Conservation (phyloP, 2,888 invertebrate species). For the Stegana nigrithorax region DNA sequence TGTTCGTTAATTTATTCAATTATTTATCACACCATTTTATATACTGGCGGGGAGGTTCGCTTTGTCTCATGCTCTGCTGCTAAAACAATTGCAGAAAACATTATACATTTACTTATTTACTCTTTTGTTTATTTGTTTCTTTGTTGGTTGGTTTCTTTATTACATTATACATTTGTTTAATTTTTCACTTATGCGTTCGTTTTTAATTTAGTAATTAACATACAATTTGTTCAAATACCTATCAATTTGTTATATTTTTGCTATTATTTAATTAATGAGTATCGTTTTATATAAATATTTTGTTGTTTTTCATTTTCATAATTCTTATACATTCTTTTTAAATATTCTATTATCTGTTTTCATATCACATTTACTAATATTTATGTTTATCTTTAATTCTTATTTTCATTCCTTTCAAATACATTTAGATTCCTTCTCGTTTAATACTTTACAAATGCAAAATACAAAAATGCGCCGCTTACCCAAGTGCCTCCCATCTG, state of each 20-base stretch:
- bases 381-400: constrained; percentile 9
- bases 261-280: constrained; percentile 6
- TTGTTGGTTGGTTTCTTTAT: neutral
- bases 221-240: constrained; percentile 24
- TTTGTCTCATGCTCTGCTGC: constrained; percentile 40
- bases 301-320: neutral
- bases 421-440: constrained; percentile 22
- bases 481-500: neutral
- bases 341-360: constrained; percentile 24
- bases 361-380: constrained; percentile 32
- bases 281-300: constrained; percentile 4
- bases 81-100: too few species aligned
- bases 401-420: constrained; percentile 21
- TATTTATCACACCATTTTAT: constrained; percentile 65
- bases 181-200: too few species aligned
- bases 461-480: constrained; percentile 4
- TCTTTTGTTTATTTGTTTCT: neutral
- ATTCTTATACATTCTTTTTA: neutral
- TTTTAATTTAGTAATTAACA: constrained; percentile 18
- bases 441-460: constrained; percentile 10
- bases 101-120: constrained; percentile 2
- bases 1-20: constrained; percentile 32
- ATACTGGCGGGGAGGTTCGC: constrained; percentile 66
- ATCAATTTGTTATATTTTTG: constrained; percentile 16
- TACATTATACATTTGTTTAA: neutral